Conservation (phyloP, 2,888 invertebrate species). For the Aphodius sticticus region DNA sequence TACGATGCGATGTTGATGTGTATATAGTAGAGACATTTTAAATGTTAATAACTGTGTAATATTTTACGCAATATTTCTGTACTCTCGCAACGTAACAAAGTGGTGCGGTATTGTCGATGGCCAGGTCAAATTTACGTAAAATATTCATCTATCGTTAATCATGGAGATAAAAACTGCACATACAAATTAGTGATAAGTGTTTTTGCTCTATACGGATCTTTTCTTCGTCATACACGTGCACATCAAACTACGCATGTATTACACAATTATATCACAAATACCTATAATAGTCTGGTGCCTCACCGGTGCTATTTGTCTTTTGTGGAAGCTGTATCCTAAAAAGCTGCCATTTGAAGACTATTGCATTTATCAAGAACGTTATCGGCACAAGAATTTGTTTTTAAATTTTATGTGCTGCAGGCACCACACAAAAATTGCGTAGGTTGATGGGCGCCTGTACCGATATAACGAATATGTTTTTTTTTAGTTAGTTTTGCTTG, state of each 20-base stretch:
- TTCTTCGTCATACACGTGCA: conserved; percentile 25
- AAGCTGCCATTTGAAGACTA: not conserved
- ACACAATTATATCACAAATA: not conserved
- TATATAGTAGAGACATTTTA: conserved; percentile 34
- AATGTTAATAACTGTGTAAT: conserved; percentile 31
- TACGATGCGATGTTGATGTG: conserved; percentile 24
- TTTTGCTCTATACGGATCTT: conserved; percentile 32
- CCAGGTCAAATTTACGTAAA: conserved; percentile 38
- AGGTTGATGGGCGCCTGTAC: not conserved
- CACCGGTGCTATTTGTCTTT: not conserved
- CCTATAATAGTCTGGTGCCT: not conserved
- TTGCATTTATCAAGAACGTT: not conserved
- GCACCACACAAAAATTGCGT: not conserved
- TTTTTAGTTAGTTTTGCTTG: conserved; percentile 18
- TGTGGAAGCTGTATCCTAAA: not conserved
- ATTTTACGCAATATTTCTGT: conserved; percentile 31
- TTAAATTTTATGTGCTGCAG: not conserved
- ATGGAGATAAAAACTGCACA: conserved; percentile 35
- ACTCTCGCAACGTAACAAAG: conserved; percentile 7
- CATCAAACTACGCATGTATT: not conserved
- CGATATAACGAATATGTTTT: conserved; percentile 20
- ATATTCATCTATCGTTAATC: conserved; percentile 46
- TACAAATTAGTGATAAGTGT: conserved; percentile 37
- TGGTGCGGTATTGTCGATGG: conserved; percentile 23
- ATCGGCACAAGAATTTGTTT: not conserved